A percentile compares a stretch with the other conserved stretches of the same genome.
Evolutionary conservation across 1,140 invertebrate species (phyloP).

Genomic region (Campodea augens): DNA sequence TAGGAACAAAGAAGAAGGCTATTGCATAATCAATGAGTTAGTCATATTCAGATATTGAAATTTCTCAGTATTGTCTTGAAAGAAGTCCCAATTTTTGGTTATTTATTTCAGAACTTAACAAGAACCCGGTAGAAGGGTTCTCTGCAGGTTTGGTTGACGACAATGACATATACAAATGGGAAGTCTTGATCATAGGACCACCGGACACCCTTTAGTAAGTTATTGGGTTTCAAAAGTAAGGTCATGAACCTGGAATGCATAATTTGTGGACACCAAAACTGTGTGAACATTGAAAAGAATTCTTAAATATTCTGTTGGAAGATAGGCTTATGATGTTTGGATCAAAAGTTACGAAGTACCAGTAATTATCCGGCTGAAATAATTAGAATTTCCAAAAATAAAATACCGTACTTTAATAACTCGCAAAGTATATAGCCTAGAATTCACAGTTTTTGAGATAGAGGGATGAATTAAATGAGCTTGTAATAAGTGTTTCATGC

Average conservation of each 20-base stretch:
- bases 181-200: constrained; percentile 97
- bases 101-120: constrained; percentile 76
- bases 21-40: no score
- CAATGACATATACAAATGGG: constrained; percentile 98
- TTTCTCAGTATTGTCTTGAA: not conserved
- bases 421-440: no score
- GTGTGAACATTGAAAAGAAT: not conserved
- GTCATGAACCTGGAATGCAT: constrained; percentile 4
- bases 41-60: no score
- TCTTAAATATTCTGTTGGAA: not conserved
- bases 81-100: constrained; percentile 8
- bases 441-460: no score
- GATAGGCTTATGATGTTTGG: no score
- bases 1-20: not conserved
- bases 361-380: no score
- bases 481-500: no score
- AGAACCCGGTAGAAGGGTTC: constrained; percentile 98
- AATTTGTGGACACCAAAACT: not conserved
- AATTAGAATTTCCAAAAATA: no score
- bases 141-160: constrained; percentile 98
- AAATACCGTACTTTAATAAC: no score
- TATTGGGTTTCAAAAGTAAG: constrained; percentile 6
- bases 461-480: no score
- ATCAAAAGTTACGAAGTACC: no score
- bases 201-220: constrained; percentile 94